These are phyloP conservation scores for Helleia helle DNA, from an alignment of 2,888 invertebrate species.

Conservation along the genomic window DNA sequence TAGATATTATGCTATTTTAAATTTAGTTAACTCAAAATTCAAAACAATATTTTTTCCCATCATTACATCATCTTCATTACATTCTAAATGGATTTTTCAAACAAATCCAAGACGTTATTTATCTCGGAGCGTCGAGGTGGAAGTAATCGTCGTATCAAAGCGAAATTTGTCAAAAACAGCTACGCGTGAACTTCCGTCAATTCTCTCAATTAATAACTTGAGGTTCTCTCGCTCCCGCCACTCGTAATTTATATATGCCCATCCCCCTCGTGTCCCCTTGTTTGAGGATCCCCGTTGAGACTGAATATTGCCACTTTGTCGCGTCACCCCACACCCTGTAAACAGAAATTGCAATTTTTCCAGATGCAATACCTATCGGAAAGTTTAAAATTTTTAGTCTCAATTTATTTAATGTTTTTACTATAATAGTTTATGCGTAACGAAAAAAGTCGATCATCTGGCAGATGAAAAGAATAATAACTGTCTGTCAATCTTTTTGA, in stretches of 20 bases:
- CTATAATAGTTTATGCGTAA: too few species aligned
- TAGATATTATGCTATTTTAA: too few species aligned
- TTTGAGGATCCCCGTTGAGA: constrained; percentile 70
- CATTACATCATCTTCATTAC: constrained; percentile 10
- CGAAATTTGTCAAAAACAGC: constrained; percentile 72
- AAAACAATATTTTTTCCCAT: background rate
- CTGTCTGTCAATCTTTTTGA: too few species aligned
- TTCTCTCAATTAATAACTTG: constrained; percentile 70
- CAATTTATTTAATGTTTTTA: too few species aligned
- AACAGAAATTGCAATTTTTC: constrained; percentile 65
- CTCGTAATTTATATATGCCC: constrained; percentile 21
- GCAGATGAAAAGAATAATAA: too few species aligned
- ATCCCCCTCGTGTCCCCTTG: constrained; percentile 56
- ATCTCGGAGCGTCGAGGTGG: constrained; percentile 56
- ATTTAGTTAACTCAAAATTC: background rate
- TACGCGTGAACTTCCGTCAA: constrained; percentile 66
- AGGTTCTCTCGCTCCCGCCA: constrained; percentile 32
- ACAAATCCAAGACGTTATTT: constrained; percentile 35
- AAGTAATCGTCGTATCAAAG: constrained; percentile 72
- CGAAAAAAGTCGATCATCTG: too few species aligned
- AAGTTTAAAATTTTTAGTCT: background rate
- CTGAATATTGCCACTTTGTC: constrained; percentile 73
- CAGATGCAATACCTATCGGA: constrained; percentile 13
- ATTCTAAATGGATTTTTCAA: constrained; percentile 20
- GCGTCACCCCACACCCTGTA: constrained; percentile 60